Percentiles rank a stretch among this genome's conserved stretches.
These are phyloP conservation scores for Morone saxatilis DNA, from an alignment of 2,113 vertebrate genomes.

Conservation along the genomic window DNA sequence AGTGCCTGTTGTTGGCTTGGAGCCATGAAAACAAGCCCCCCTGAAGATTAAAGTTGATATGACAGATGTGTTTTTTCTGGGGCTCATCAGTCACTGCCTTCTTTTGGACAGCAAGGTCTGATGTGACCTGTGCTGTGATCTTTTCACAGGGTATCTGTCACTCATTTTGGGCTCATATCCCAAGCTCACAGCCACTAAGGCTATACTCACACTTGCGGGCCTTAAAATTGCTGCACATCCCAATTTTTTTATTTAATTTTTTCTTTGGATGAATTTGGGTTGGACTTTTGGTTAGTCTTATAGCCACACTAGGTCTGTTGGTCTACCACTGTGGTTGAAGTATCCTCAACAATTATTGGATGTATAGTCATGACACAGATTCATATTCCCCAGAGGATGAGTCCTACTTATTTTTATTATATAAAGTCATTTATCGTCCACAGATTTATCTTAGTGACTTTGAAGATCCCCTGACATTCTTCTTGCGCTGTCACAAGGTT, in stretches of 20 bases:
- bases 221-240: background rate
- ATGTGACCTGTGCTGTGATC: constrained; percentile 49
- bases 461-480: background rate
- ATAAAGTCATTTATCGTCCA: background rate
- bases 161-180: constrained; percentile 28
- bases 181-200: background rate
- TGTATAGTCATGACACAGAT: background rate
- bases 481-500: background rate
- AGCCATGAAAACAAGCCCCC: constrained; percentile 11
- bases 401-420: background rate
- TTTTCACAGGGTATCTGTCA: constrained; percentile 41
- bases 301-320: rapidly evolving
- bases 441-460: background rate
- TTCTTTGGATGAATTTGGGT: background rate
- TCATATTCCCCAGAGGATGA: background rate
- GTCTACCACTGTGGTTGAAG: background rate
- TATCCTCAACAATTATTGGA: background rate
- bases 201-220: background rate
- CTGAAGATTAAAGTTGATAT: constrained; percentile 29
- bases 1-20: background rate
- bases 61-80: background rate
- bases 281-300: background rate
- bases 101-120: constrained; percentile 18
- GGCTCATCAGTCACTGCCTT: constrained; percentile 12
- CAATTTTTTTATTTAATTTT: background rate